A percentile compares a stretch with the other conserved stretches of the same genome.
Evolutionary conservation across 2,888 invertebrate species (phyloP).

Genomic region (Danaus chrysippus): DNA sequence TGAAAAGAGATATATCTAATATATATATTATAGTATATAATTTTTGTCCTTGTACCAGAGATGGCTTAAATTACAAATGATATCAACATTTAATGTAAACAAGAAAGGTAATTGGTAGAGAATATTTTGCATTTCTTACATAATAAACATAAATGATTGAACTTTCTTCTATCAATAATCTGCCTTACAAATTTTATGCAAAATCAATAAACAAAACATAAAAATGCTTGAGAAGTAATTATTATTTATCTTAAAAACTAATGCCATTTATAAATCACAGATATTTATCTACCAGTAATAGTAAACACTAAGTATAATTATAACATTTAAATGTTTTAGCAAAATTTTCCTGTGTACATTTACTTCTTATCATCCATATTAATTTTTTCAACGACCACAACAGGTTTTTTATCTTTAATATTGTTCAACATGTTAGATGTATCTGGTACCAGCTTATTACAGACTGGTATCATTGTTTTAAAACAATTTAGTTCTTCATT

Average conservation of each 20-base stretch:
- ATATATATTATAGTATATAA: constrained; percentile 9
- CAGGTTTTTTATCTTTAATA: constrained; percentile 23
- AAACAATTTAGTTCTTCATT: constrained; percentile 60
- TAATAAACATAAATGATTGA: no score
- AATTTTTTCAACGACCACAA: constrained; percentile 12
- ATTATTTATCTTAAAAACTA: no score
- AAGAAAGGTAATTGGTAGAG: no score
- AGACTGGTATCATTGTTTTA: constrained; percentile 74
- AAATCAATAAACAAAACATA: background rate
- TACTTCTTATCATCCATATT: background rate
- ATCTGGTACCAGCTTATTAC: constrained; percentile 64
- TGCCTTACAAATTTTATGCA: constrained; percentile 8
- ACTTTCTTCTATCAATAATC: background rate
- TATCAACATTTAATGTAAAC: no score
- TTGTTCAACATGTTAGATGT: constrained; percentile 64
- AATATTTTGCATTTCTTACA: no score
- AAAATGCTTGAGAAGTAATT: no score
- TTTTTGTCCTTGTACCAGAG: background rate
- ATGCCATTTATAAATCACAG: no score
- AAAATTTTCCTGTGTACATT: no score
- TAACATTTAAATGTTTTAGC: no score
- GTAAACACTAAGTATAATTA: no score
- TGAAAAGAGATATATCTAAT: constrained; percentile 1
- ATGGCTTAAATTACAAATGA: no score
- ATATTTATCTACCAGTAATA: no score